Evolutionary conservation across 1,140 invertebrate species (phyloP).

Genomic region (Bombus superbus): DNA sequence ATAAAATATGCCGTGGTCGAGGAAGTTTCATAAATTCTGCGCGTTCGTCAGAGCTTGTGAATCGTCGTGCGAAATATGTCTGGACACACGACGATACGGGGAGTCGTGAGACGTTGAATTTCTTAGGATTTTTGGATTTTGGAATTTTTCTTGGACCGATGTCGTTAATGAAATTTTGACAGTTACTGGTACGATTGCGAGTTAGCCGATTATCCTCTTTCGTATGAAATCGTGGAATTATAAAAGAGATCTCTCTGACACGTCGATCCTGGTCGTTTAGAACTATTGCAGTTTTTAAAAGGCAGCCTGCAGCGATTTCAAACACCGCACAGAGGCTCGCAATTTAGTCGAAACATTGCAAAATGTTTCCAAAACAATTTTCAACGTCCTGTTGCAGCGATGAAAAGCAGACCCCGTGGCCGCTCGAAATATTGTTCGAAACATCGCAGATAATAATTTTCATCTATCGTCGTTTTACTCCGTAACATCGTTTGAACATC

Average conservation of each 20-base stretch:
- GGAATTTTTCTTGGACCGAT: too few relatives aligned
- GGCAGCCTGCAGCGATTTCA: neutral
- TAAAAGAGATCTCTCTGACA: neutral
- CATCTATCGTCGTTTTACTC: neutral
- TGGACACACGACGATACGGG: too few relatives aligned
- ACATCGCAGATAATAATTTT: too few relatives aligned
- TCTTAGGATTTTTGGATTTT: too few relatives aligned
- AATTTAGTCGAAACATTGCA: neutral
- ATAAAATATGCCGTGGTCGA: too few relatives aligned
- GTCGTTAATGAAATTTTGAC: too few relatives aligned
- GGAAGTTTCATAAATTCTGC: too few relatives aligned
- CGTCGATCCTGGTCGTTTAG: neutral
- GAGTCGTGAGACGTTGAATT: too few relatives aligned
- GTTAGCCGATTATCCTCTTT: too few relatives aligned
- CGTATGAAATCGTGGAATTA: neutral
- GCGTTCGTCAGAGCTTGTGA: too few relatives aligned
- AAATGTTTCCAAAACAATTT: neutral
- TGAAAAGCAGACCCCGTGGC: neutral
- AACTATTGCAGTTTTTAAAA: neutral
- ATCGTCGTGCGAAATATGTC: too few relatives aligned
- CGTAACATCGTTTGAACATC: neutral
- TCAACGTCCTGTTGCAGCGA: neutral
- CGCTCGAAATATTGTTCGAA: neutral
- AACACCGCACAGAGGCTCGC: neutral
- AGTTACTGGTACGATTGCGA: too few relatives aligned